Evolutionary conservation across 2,888 invertebrate species (phyloP), one percentile per base, ranked within the genome.

Genomic region (Junonia oenone): DNA sequence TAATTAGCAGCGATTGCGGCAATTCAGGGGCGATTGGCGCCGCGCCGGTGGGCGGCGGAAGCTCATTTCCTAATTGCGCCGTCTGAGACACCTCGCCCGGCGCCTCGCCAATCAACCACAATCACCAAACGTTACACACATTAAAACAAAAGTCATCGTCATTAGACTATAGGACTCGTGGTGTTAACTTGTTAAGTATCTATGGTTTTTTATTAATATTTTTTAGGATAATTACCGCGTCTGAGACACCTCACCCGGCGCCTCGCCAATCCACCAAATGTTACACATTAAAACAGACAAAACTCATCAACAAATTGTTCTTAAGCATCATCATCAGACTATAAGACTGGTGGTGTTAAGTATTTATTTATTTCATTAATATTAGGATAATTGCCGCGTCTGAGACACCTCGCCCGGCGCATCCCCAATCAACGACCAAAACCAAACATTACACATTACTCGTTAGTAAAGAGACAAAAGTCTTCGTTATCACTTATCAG

Each of bases 171-270:
- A n/a, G n/a, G n/a, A n/a, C n/a, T n/a, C n/a, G n/a, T n/a, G n/a
- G n/a, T n/a, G n/a, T n/a, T n/a, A n/a, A n/a, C n/a, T n/a, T n/a
- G n/a, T n/a, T n/a, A n/a, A n/a, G n/a, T n/a, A n/a, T n/a, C n/a
- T n/a, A n/a, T n/a, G n/a, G n/a, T n/a, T n/a, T n/a, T n/a, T n/a
- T n/a, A n/a, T n/a, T n/a, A n/a, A n/a, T n/a, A n/a, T n/a, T n/a
- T n/a, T n/a, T n/a, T n/a, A n/a, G n/a, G n/a, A n/a, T 90, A 87
- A 89, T 90, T 90, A 78, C 65, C 81, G 53, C 63, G 81, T 81
- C 80, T 79, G 78, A 76, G 87, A 86, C 88, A 89, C 89, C 89
- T 88, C 82, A 74, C 73, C 82, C 85, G 87, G 89, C 89, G 89
- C 89, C 89, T 87, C 76, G 75, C 71, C 79, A 88, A 88, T 88